Evolutionary conservation across 2,888 invertebrate genomes (phyloP).

Genomic region (Octodonta nipae): DNA sequence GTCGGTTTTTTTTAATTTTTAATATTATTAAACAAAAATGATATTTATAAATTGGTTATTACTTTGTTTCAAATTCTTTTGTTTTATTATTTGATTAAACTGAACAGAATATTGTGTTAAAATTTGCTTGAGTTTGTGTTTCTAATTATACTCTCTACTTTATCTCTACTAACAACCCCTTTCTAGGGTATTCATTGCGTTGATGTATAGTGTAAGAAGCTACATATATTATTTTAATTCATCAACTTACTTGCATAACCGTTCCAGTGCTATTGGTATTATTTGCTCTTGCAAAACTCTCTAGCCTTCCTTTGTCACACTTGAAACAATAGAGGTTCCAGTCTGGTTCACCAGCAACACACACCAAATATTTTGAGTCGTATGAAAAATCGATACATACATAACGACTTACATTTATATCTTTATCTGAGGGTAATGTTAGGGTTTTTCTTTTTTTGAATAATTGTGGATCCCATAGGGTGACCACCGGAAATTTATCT

Average conservation of each 20-base stretch:
- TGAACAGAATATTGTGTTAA: neutral
- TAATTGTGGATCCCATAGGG: constrained; percentile 57
- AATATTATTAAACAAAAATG: too few species aligned
- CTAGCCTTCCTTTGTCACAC: constrained; percentile 69
- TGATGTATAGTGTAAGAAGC: too few species aligned
- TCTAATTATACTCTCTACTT: neutral
- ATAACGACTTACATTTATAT: constrained; percentile 43
- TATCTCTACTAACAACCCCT: too few species aligned
- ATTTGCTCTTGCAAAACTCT: constrained; percentile 58
- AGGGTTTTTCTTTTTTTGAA: constrained; percentile 58
- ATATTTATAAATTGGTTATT: too few species aligned
- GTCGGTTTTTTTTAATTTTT: too few species aligned
- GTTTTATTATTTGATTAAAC: too few species aligned
- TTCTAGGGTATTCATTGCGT: too few species aligned
- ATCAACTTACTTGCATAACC: constrained; percentile 44
- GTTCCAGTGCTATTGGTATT: constrained; percentile 56
- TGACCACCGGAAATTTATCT: constrained; percentile 41
- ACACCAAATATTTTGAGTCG: constrained; percentile 68
- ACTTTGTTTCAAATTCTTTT: too few species aligned
- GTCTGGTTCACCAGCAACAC: constrained; percentile 72
- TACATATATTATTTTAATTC: too few species aligned
- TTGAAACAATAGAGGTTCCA: constrained; percentile 69
- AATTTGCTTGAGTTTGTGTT: neutral
- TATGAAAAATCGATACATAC: constrained; percentile 63
- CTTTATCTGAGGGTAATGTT: constrained; percentile 32